phyloP scores from a whole-genome alignment of 2,888 invertebrate genomes.

The Phrixothrix hirtus region DNA sequence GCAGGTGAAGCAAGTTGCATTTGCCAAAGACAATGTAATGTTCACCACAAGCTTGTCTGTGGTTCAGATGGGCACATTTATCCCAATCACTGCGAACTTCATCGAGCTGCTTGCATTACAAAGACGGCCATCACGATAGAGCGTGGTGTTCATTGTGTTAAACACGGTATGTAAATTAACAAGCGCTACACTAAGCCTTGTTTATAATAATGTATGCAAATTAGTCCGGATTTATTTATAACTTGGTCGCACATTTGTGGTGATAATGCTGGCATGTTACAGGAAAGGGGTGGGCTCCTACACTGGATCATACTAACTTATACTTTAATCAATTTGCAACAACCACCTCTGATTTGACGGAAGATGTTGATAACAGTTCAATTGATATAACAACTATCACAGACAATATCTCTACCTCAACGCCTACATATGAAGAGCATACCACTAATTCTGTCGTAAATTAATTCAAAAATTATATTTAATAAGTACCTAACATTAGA shows the following conservation, averaged over 20 bases:
- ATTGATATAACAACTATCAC: conserved; percentile 31
- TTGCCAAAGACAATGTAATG: conserved; percentile 63
- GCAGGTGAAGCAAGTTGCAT: conserved; percentile 62
- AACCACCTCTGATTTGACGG: conserved; percentile 24
- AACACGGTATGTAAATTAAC: conserved; percentile 48
- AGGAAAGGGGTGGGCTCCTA: conserved; percentile 54
- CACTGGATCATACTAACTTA: conserved; percentile 40
- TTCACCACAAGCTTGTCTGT: conserved; percentile 64
- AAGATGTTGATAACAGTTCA: conserved; percentile 21
- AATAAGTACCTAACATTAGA: too few species aligned
- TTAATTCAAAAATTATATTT: too few species aligned
- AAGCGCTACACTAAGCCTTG: conserved; percentile 17
- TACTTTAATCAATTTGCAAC: conserved; percentile 41
- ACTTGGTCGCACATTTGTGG: conserved; percentile 8
- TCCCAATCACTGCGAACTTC: conserved; percentile 69
- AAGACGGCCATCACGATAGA: conserved; percentile 61
- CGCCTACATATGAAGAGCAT: conserved; percentile 19
- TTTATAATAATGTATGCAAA: conserved; percentile 34
- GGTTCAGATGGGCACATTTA: conserved; percentile 70
- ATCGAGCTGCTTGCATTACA: conserved; percentile 64
- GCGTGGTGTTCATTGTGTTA: conserved; percentile 59
- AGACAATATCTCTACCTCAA: conserved; percentile 28
- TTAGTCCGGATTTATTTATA: conserved; percentile 26
- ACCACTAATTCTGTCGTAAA: conserved; percentile 25
- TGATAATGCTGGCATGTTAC: conserved; percentile 28